Evolutionary conservation across 1,140 invertebrate genomes (phyloP).

Genomic region (Drosophila leontia): DNA sequence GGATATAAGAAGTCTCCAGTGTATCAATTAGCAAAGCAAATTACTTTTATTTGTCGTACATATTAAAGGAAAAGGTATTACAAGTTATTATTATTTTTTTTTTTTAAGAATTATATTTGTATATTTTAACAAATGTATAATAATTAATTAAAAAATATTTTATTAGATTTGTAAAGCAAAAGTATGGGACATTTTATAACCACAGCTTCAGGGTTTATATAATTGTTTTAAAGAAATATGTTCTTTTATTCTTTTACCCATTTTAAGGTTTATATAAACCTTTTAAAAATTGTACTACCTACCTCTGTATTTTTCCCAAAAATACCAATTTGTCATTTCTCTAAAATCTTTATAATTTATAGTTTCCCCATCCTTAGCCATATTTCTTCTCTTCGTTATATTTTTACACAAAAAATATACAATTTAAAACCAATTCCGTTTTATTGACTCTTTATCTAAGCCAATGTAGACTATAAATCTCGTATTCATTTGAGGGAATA

Average conservation of each 20-base stretch:
- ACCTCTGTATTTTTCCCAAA: not conserved
- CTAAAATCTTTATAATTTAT: not conserved
- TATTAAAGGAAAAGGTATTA: not conserved
- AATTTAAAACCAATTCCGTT: constrained; percentile 28
- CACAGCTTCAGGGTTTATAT: too few species aligned
- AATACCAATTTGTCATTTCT: not conserved
- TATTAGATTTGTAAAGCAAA: too few species aligned
- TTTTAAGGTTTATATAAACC: not conserved
- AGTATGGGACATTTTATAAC: too few species aligned
- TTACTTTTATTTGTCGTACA: constrained; percentile 1
- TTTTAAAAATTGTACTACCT: not conserved
- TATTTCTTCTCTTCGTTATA: constrained; percentile 1
- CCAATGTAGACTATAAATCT: constrained; percentile 59
- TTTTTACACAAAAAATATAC: not conserved
- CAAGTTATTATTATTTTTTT: too few species aligned
- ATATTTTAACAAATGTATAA: too few species aligned
- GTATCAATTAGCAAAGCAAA: constrained; percentile 21
- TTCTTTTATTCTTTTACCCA: too few species aligned
- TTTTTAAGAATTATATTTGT: too few species aligned
- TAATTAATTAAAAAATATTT: too few species aligned
- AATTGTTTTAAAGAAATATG: too few species aligned
- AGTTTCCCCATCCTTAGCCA: not conserved
- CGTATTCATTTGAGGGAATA: constrained; percentile 39
- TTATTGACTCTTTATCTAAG: constrained; percentile 19
- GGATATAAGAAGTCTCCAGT: not conserved